Base-by-base conservation (phyloP, 64 coral and sea anemone species). In the Pachyseris speciosa region DNA sequence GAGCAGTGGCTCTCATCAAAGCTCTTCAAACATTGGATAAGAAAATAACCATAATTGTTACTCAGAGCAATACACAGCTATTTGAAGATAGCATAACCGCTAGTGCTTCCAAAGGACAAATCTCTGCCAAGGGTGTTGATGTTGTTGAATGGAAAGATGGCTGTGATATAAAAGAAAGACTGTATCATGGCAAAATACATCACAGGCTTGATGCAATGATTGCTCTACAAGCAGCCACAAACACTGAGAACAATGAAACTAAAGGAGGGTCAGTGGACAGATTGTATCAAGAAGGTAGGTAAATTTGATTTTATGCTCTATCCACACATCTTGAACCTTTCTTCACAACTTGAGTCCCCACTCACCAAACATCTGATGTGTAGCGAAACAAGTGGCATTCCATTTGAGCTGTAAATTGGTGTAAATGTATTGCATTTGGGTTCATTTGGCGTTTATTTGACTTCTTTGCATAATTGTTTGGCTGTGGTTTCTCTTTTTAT, bases 131-230 rank as follows among this genome's bases (percentile, higher is more conserved):
- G 10, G 32, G 20, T n/a, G 34, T 81, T 40, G 7, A 36, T 38
- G 12, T 81, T 39, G 52, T 81, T 63, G 34, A 59, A 40, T 8
- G 55, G 51, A 9, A 39, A 6, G 52, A 81, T 17, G 40, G 36
- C 4, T 5, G 9, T n/a, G 29, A 81, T 24, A 6, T 41, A 0
- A 59, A 37, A 53, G 33, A 81, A 37, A 55, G 17, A 2, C 52
- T 61, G 9, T 81, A 15, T 81, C 5, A 57, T 12, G 77, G 30
- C 31, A 38, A 81, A 39, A 40, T 81, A 17, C 38, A 63, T 63
- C 77, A 60, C 52, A 81, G 36, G n/a, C 77, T 81, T 38, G 77
- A 81, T 11, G 15, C 77, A 25, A 40, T 81, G 36, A 37, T 81
- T 37, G 77, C 50, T 11, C 27, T 81, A 4, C 30, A 63, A 27